Conservation (phyloP, 2,888 invertebrate genomes). For the Yponomeuta cagnagella region DNA sequence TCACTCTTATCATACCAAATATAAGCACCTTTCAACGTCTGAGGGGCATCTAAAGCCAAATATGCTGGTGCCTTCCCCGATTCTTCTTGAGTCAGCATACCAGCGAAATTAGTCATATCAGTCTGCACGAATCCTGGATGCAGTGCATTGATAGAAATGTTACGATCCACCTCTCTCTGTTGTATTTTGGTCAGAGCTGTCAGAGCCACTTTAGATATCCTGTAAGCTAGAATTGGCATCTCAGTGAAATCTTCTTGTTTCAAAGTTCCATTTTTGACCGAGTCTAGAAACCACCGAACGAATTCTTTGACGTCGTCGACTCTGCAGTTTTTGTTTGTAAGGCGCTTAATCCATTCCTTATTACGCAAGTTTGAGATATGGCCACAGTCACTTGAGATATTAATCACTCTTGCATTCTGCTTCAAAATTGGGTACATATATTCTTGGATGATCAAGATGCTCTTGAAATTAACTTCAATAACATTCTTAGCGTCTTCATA, state of each 20-base stretch:
- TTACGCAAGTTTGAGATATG: slow-evolving; percentile 31
- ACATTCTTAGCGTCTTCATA: slow-evolving; percentile 32
- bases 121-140: slow-evolving; percentile 34
- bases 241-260: slow-evolving; percentile 28
- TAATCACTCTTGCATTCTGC: slow-evolving; percentile 30
- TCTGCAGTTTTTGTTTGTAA: slow-evolving; percentile 26
- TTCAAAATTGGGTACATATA: slow-evolving; percentile 28
- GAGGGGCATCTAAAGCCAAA: slow-evolving; percentile 29
- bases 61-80: slow-evolving; percentile 26
- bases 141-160: slow-evolving; percentile 30
- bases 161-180: slow-evolving; percentile 26
- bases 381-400: slow-evolving; percentile 31
- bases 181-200: slow-evolving; percentile 29
- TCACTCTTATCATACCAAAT: slow-evolving; percentile 30
- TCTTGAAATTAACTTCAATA: slow-evolving; percentile 30
- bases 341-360: slow-evolving; percentile 27
- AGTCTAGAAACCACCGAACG: slow-evolving; percentile 31
- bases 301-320: slow-evolving; percentile 29
- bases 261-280: slow-evolving; percentile 26
- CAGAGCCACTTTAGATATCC: slow-evolving; percentile 31
- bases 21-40: slow-evolving; percentile 30
- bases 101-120: slow-evolving; percentile 27
- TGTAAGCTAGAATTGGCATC: slow-evolving; percentile 24
- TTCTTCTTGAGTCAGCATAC: slow-evolving; percentile 24
- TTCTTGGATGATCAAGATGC: slow-evolving; percentile 29